Evolutionary conservation across 1,140 invertebrate species (phyloP), one percentile per base, ranked within the genome.

Genomic region (Dendrolimus kikuchii): DNA sequence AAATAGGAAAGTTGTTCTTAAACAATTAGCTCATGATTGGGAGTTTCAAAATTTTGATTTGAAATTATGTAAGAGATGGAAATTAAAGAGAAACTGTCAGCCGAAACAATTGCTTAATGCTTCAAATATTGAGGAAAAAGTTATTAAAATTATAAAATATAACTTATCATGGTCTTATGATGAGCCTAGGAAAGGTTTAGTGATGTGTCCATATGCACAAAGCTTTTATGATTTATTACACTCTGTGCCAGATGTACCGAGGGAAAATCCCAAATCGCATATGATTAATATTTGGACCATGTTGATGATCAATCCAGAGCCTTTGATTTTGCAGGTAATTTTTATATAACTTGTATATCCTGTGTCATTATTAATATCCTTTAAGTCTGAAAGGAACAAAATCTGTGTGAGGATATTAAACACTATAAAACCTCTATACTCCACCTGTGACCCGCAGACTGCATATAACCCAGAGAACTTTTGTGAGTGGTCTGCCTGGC

Each of bases 231-330:
- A 81, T 51, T 60, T 83, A 1, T 55, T 82, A 8, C 55, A 68
- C 38, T 73, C 80, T 2, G 39, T 77, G 6, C 49, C 75, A 10
- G 64, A 58, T 23, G 73, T 53, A 36, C 66, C 60, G 40, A 70
- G 66, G 40, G 51, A 55, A 3, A 71, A 74, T 42, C 69, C 69
- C 46, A 74, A 72, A 41, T 62, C 70, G 36, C 74, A 81, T 54
- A 63, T 74, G 43, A 58, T 83, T 5, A 81, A 86, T 66, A 62
- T 86, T 41, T 86, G 80, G 80, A 86, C 78, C 6, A 81, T 81
- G 73, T 55, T 86, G 5, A 83, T 59, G 60, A 63, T 82, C n/a
- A 86, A 86, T 54, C 80, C 82, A 39, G 82, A 86, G 48, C 82
- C 82, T 10, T 75, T 86, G 23, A 68, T 86, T 38, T 62, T 86